Base-by-base conservation (phyloP, 2,888 invertebrate genomes). In the Rhagium mordax region DNA sequence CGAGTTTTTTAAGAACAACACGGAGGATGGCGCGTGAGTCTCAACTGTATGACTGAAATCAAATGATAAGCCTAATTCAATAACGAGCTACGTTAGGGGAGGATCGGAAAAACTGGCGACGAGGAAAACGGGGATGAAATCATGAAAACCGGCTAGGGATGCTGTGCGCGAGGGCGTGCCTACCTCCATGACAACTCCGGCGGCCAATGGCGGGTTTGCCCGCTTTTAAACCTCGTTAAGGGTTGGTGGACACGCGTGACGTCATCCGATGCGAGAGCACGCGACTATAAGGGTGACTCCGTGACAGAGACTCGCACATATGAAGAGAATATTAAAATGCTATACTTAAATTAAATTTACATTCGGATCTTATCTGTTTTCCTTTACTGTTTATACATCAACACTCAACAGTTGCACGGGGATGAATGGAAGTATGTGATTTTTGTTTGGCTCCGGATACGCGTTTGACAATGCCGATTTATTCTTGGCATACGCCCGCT, bases 21-120 rank as follows among this genome's bases (percentile, higher is more conserved):
- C 83, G 79, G 81, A 81, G 81, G 81, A 81, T 80, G 81, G 82
- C 86, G 85, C 84, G 85, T 83, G 84, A 85, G 87, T 86, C 85
- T 88, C 88, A 87, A 87, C 88, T 87, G 87, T 87, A 86, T 86
- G 87, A 86, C 86, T 88, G 89, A 90, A 90, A 90, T 90, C 90
- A 90, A 90, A 93, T 93, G 93, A 93, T 93, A 92, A 92, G 92
- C 92, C 91, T 93, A 93, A 93, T 93, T 93, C 93, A 93, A 93
- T 93, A 93, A 93, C 91, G 90, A 89, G 88, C 84, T 82, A 84
- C 80, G 85, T 84, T 83, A 78, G 81, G 82, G 84, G 84, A 84
- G 85, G 80, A 79, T 78, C 82, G 80, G 83, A 83, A 84, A 84
- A 83, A 78, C 78, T 72, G 69, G 67, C 73, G 74, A 72, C 72